Base-by-base conservation (phyloP, 1,140 invertebrate genomes). In the Lasioglossum baleicum region DNA sequence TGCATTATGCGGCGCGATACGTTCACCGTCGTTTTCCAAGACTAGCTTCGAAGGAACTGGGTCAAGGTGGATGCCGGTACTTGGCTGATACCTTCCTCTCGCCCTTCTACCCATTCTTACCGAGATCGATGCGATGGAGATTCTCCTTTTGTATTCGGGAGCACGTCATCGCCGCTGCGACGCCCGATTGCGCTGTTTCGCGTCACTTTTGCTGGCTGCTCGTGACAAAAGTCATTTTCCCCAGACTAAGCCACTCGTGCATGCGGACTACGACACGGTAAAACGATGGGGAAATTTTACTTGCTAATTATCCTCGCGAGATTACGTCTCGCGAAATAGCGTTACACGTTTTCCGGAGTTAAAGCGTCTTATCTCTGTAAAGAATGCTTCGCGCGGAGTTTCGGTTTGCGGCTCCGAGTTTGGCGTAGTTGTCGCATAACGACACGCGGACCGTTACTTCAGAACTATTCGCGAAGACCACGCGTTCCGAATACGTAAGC, bases 401-500 rank as follows among this genome's bases (percentile, higher is more conserved):
- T 26, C 26, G 26, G 26, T 26, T 26, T 31, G 48, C 17, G 35
- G 51, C n/a, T 22, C 63, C 60, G 22, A 56, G 15, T 67, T 75
- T 48, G 17, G 26, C 11, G 13, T 13, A 53, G 51, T 67, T 67
- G 51, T 73, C 56, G 35, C 40, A 42, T 13, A 31, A 81, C 48
- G 56, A 15, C 48, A 1, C 8, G 51, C 61, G 7, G 58, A 82
- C 84, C 83, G 84, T 86, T 86, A 86, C 60, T 58, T 75, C 70
- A 58, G 64, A 65, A 68, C 71, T 51, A 68, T 86, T 79, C 63
- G 53, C 53, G 65, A 73, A 42, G 70, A 72, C 65, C 58, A 48
- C 72, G 84, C 51, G 84, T 82, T 56, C 80, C 72, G 84, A 86
- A 86, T 85, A 79, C 69, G 26, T 61, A 75, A 86, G 60, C 63